phyloP scores from a whole-genome alignment of 2,888 invertebrate species.

The Ormyrus pomaceus region DNA sequence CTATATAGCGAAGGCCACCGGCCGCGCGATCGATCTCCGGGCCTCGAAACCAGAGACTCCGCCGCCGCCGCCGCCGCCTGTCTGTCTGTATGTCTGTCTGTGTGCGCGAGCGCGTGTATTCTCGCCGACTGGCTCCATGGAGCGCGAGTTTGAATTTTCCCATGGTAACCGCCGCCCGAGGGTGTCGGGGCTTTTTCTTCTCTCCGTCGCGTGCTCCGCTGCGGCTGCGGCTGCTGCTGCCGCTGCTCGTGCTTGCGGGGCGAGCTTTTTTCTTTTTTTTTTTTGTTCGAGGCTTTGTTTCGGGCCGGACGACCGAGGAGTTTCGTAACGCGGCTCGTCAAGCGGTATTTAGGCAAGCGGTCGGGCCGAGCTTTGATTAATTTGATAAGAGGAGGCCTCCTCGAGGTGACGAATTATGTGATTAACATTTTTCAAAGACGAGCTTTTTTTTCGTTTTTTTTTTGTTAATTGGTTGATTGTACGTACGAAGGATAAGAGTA shows the following conservation, averaged over 20 bases:
- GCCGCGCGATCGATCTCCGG: slow-evolving; percentile 48
- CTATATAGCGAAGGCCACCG: slow-evolving; percentile 10
- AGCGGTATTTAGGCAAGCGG: slow-evolving; percentile 12
- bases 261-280: neutral
- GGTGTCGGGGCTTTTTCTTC: slow-evolving; percentile 5
- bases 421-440: neutral
- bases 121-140: slow-evolving; percentile 15
- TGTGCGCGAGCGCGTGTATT: neutral
- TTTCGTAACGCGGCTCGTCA: neutral
- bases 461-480: too few species aligned
- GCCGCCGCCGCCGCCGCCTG: slow-evolving; percentile 11
- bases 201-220: slow-evolving; percentile 30
- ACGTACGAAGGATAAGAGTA: too few species aligned
- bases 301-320: neutral
- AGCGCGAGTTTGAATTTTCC: slow-evolving; percentile 54
- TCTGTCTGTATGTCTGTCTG: neutral
- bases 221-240: too few species aligned
- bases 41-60: slow-evolving; percentile 21
- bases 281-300: neutral
- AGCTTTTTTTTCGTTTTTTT: too few species aligned
- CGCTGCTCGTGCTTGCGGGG: too few species aligned
- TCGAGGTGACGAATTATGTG: neutral
- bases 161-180: slow-evolving; percentile 55
- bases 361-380: slow-evolving; percentile 27
- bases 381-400: slow-evolving; percentile 3